A percentile compares a stretch with the other conserved stretches of the same genome.
Evolutionary conservation across 2,113 vertebrate genomes (phyloP).

Genomic region (Puffinus mauretanicus): DNA sequence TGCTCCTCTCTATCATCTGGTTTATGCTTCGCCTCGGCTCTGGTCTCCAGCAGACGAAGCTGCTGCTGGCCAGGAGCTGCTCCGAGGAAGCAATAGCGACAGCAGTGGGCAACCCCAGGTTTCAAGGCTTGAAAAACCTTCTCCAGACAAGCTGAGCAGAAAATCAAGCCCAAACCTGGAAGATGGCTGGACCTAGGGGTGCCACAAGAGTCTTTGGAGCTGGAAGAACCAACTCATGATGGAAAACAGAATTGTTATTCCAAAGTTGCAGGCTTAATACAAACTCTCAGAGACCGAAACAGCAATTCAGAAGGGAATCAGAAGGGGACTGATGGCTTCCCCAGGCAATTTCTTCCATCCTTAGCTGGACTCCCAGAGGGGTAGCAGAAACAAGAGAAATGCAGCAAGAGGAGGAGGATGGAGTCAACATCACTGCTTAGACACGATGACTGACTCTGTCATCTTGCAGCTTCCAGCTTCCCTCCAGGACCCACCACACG

Average conservation of each 20-base stretch:
- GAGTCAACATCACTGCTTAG: not conserved
- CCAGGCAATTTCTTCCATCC: constrained; percentile 53
- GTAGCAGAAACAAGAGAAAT: not conserved
- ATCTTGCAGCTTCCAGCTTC: not conserved
- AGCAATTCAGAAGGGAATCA: constrained; percentile 25
- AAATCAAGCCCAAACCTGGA: not conserved
- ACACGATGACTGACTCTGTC: not conserved
- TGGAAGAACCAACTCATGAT: not conserved
- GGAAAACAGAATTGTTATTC: constrained; percentile 38
- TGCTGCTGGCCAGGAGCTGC: not conserved
- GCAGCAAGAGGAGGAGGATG: constrained; percentile 9
- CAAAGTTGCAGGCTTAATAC: constrained; percentile 4
- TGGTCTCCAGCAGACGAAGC: not conserved
- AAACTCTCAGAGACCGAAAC: constrained; percentile 28
- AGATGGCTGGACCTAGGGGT: not conserved
- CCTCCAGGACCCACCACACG: not conserved
- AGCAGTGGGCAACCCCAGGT: not conserved
- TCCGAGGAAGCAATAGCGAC: not conserved
- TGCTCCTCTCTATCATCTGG: not conserved
- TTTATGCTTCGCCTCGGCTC: not conserved
- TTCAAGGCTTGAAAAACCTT: not conserved
- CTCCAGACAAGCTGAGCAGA: not conserved
- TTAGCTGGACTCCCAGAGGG: constrained; percentile 27
- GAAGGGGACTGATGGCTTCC: constrained; percentile 47
- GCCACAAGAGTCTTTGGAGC: not conserved